phyloP scores from a whole-genome alignment of 2,888 invertebrate species.

The Spodoptera littoralis region DNA sequence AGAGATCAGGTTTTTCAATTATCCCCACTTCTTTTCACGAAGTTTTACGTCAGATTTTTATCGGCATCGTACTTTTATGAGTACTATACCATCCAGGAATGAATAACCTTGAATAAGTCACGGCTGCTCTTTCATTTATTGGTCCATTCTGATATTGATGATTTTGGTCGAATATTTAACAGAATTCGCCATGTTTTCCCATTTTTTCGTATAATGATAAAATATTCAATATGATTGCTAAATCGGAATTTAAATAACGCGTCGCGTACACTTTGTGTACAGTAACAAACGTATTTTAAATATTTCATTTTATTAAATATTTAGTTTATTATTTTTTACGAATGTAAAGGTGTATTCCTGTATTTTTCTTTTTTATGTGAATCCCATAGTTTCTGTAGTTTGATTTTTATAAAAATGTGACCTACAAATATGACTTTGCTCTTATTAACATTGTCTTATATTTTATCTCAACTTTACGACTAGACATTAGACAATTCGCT shows the following conservation, averaged over 20 bases:
- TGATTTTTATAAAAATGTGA: too few species aligned
- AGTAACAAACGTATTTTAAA: conserved; percentile 24
- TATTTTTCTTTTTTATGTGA: not conserved
- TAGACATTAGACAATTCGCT: too few species aligned
- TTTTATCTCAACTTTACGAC: too few species aligned
- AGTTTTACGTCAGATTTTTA: conserved; percentile 78
- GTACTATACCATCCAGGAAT: conserved; percentile 52
- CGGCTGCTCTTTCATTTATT: conserved; percentile 50
- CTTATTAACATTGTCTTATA: too few species aligned
- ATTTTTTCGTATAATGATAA: conserved; percentile 31
- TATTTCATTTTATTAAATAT: conserved; percentile 11
- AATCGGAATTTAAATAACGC: conserved; percentile 34
- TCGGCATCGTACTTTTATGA: conserved; percentile 68
- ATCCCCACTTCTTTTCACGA: conserved; percentile 79
- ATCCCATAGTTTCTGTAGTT: not conserved
- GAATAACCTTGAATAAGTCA: conserved; percentile 54
- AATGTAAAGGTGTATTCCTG: not conserved
- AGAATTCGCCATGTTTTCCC: conserved; percentile 12
- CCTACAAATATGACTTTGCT: too few species aligned
- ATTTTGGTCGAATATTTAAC: conserved; percentile 33
- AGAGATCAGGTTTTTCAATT: conserved; percentile 88
- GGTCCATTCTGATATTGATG: conserved; percentile 49
- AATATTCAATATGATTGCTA: conserved; percentile 28
- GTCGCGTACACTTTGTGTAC: conserved; percentile 19
- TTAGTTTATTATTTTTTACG: not conserved